Percentiles rank a stretch among this genome's conserved stretches.
Conservation (phyloP, 2,888 invertebrate genomes). For the Aproaerema taeniolella region DNA sequence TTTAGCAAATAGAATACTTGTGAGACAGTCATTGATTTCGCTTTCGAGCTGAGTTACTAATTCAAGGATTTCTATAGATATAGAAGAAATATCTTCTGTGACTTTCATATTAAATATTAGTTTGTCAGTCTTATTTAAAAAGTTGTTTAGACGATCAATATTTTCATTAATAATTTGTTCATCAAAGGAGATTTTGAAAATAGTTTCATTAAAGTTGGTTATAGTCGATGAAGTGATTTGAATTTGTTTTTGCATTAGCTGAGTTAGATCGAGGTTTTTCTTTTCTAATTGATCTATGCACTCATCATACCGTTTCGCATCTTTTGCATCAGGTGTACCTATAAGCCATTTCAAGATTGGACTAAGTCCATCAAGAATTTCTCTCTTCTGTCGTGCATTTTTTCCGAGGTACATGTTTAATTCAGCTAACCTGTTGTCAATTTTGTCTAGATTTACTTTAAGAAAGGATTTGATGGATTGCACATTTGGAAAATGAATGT, state of each 20-base stretch:
- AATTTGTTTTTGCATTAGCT: slow-evolving; percentile 23
- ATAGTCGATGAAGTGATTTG: slow-evolving; percentile 28
- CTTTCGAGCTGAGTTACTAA: slow-evolving; percentile 22
- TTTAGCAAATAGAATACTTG: slow-evolving; percentile 27
- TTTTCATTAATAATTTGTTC: slow-evolving; percentile 26
- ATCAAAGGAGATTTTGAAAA: slow-evolving; percentile 26
- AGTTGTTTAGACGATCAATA: slow-evolving; percentile 20
- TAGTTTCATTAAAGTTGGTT: slow-evolving; percentile 25
- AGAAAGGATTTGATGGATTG: slow-evolving; percentile 19
- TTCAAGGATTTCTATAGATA: slow-evolving; percentile 25
- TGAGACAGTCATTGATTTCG: slow-evolving; percentile 23
- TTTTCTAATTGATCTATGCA: slow-evolving; percentile 29
- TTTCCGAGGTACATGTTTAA: slow-evolving; percentile 21
- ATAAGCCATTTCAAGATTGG: slow-evolving; percentile 29
- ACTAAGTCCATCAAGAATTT: slow-evolving; percentile 28
- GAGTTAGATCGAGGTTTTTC: slow-evolving; percentile 20
- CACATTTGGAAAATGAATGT: slow-evolving; percentile 15
- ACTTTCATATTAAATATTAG: slow-evolving; percentile 18
- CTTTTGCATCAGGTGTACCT: slow-evolving; percentile 29
- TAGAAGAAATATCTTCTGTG: slow-evolving; percentile 24
- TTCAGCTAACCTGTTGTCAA: slow-evolving; percentile 20
- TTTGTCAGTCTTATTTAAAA: slow-evolving; percentile 20
- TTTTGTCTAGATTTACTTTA: slow-evolving; percentile 23
- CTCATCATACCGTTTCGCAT: slow-evolving; percentile 26
- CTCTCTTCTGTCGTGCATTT: slow-evolving; percentile 23